These are phyloP conservation scores for Rana temporaria DNA, from an alignment of 2,113 vertebrate genomes.

Conservation along the genomic window DNA sequence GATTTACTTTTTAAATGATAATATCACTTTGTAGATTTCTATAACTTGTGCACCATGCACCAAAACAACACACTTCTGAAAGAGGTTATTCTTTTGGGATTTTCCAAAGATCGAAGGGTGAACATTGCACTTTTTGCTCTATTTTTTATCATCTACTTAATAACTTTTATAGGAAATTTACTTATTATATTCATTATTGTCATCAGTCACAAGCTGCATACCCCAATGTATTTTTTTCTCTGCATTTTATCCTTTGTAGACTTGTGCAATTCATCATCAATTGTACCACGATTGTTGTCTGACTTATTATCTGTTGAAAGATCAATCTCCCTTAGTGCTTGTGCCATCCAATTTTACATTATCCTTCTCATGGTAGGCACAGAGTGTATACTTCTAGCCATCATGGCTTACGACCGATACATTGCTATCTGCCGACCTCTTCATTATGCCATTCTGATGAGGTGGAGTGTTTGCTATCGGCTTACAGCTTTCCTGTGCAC, in stretches of 20 bases:
- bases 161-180: background rate
- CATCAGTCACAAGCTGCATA: background rate
- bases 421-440: background rate
- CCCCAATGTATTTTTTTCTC: conserved; percentile 25
- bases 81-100: conserved; percentile 4
- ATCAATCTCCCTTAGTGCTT: background rate
- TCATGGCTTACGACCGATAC: conserved; percentile 10
- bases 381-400: background rate
- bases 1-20: too few relatives aligned
- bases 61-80: too few relatives aligned
- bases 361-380: background rate
- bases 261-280: background rate
- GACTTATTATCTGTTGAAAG: background rate
- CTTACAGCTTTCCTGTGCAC: background rate
- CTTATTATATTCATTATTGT: background rate
- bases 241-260: background rate
- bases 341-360: background rate
- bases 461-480: too few relatives aligned
- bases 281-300: background rate
- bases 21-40: too few relatives aligned
- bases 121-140: background rate
- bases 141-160: background rate
- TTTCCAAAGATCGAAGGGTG: background rate
- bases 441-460: too few relatives aligned
- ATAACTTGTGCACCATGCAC: too few relatives aligned